Base-by-base conservation (phyloP, 2,888 invertebrate genomes). In the Galerucella calmariensis region DNA sequence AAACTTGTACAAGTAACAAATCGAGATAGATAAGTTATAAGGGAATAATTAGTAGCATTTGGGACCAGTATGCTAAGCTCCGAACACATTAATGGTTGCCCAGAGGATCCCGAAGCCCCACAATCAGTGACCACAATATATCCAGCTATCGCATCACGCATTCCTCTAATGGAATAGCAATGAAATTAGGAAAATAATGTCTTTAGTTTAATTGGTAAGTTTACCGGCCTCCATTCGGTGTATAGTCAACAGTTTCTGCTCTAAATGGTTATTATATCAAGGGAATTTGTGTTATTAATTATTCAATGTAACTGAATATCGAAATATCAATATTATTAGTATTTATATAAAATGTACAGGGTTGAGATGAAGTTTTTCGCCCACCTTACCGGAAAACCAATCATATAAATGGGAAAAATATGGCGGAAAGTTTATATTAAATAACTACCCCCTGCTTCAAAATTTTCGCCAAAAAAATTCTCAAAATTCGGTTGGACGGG, bases 111-210 rank as follows among this genome's bases (percentile, higher is more conserved):
- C 72, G 76, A 77, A 79, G 76, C 80, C 77, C 77, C 80, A 80
- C 79, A 80, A 77, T 81, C 78, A 73, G 74, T 76, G 78, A 76
- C 79, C 80, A 80, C 81, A 81, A 81, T 82, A 83, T 65, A 84
- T 85, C 61, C 44, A 66, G 78, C 86, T 87, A 87, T 87, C 87
- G 85, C 86, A 86, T 85, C 86, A 86, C 86, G 87, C 87, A 85
- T 85, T 85, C 85, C 86, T 86, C 85, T 87, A 87, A 87, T 87
- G 87, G 87, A 87, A 87, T 87, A 86, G 87, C 87, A 87, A 87
- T 87, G 87, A 87, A 87, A 87, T 87, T 87, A 87, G 87, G 85
- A 86, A 87, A 87, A 87, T 87, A 87, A 87, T 87, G 87, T 87
- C 86, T 86, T 86, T 87, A 86, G 86, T 87, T 87, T 87, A 87